Evolutionary conservation across 2,888 invertebrate genomes (phyloP), one percentile per base, ranked within the genome.

Genomic region (Euplexia lucipara): DNA sequence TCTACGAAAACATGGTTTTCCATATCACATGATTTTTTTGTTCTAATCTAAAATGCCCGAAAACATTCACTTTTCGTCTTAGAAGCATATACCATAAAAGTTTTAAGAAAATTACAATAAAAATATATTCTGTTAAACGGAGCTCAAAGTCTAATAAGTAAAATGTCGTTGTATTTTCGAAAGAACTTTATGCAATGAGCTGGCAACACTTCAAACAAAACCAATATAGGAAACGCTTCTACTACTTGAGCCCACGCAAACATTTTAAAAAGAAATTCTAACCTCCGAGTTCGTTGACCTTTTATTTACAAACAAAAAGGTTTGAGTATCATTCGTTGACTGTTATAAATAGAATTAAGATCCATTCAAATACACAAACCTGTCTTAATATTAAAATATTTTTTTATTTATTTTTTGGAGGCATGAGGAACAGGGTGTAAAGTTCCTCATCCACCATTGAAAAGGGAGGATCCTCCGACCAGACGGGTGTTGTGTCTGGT

Each of bases 271-370:
- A 18, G 0, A 37, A 45, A 26, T 16, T 26, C 9, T 16, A 10
- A 35, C 14, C 34, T 16, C 5, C 26, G 8, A 51, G 68, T 45
- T 62, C 16, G 10, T 34, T 68, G 32, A 51, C 37, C 57, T 54
- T 8, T 52, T 34, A 42, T 30, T 45, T 20, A 57, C 30, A 39
- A 62, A 52, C 42, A 52, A 22, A 59, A 47, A 47, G 41, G 30
- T 45, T 54, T 30, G 3, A 7, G 12, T 14, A 0, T 8, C 9
- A 49, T 51, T 48, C 12, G 34, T 67, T 68, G 14, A 26, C 5
- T 7, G 34, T 41, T 30, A 37, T 18, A 3, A 0, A 22, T 10
- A 5, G 3, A 32, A 3, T 12, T 9, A 18, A n/a, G n/a, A n/a
- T n/a, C n/a, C n/a, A n/a, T n/a, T n/a, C n/a, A n/a, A n/a, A n/a